Base-by-base conservation (phyloP, 2,113 vertebrate species). In the Strix aluco region DNA sequence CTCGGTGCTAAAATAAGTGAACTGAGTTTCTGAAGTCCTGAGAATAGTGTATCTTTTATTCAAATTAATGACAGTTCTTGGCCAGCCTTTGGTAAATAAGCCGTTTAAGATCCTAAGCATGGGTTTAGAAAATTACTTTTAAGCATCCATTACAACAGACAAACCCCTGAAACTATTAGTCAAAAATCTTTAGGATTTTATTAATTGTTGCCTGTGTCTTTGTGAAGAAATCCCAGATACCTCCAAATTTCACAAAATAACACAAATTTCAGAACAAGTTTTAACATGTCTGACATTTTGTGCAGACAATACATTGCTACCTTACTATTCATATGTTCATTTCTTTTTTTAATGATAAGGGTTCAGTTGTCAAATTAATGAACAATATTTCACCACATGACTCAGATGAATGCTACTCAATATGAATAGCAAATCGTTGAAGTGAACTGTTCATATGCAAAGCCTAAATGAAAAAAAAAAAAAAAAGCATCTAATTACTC, bases 361-460 rank as follows among this genome's bases (percentile, higher is more conserved):
- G 23, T 81, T 81, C 59, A 49, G 32, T 88, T 90, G 77, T 78
- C 82, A 88, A 94, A 91, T 86, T 94, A 88, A 92, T 71, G 71
- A 91, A 65, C 55, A 84, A 81, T 86, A 94, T 88, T 90, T 92
- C 34, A 78, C 63, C 78, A 78, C 19, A 87, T 38, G 44, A 85
- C 74, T 81, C 57, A 88, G 66, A 75, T 21, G 22, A 86, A 81
- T 88, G 18, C 25, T 85, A 55, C 17, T 69, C 36, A 79, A 58
- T 29, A 70, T 67, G 92, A 94, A 90, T 36, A 90, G 47, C n/a
- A 93, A 88, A 92, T 82, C 29, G 4, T 63, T 21, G 6, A 88
- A 93, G 58, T 71, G 30, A 80, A 73, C 62, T 77, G 42, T 81
- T 96, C 47, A 74, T 62, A 88, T 52, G n/a, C 32, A 88, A 88